Percentiles rank a stretch among this genome's conserved stretches.
Evolutionary conservation across 2,113 vertebrate genomes (phyloP).

Genomic region (Strix uralensis): DNA sequence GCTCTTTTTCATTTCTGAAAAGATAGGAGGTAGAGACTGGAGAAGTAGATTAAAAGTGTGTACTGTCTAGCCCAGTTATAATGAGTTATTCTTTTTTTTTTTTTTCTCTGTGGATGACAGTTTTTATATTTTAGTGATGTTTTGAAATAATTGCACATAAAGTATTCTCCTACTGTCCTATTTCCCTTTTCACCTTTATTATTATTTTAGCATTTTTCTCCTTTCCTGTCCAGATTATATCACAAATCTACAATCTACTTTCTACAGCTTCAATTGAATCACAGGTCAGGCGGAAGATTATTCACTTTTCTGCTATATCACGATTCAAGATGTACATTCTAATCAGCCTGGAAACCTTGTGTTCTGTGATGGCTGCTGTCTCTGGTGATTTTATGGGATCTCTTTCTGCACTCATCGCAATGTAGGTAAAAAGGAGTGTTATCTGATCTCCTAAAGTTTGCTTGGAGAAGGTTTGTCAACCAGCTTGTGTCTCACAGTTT

Average conservation of each 20-base stretch:
- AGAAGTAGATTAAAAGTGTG: background rate
- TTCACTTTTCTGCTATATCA: background rate
- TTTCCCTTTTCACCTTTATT: background rate
- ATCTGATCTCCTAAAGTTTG: background rate
- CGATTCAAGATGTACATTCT: background rate
- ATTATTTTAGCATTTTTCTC: background rate
- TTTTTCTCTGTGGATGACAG: background rate
- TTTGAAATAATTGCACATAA: background rate
- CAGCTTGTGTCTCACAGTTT: background rate
- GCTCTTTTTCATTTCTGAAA: slow-evolving; percentile 26
- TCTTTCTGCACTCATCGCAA: background rate
- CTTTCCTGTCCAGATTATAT: background rate
- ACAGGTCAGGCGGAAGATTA: background rate
- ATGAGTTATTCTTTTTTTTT: background rate
- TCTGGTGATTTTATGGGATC: background rate
- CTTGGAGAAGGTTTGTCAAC: background rate
- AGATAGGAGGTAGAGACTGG: background rate
- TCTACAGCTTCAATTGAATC: background rate
- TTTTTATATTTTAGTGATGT: background rate
- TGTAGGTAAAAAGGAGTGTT: background rate
- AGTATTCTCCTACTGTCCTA: background rate
- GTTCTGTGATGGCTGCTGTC: background rate
- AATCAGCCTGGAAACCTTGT: background rate
- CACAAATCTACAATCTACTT: background rate
- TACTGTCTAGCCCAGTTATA: background rate